Evolutionary conservation across 2,888 invertebrate species (phyloP), one percentile per base, ranked within the genome.

Genomic region (Parelbella ahira): DNA sequence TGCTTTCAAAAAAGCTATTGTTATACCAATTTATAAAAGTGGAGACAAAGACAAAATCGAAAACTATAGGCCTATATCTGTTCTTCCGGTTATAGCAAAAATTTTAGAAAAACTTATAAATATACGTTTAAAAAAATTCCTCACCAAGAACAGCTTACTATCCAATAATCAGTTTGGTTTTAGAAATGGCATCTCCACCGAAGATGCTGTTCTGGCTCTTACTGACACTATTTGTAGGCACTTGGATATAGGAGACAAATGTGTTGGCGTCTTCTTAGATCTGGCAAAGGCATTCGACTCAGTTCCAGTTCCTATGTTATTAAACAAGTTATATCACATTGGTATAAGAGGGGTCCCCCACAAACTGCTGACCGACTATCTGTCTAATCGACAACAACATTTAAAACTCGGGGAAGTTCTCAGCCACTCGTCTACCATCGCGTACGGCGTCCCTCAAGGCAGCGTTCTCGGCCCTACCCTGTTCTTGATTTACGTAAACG

Each of bases 21-120:
- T 27, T 23, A 41, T 3, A 21, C 51, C 51, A 46, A 29, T 37
- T 48, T n/a, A 29, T 49, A 9, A 46, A 24, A 2, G 36, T 9
- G 29, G 29, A 8, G 9, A 7, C 9, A 29, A 9, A 29, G 29
- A 29, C 18, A 5, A 8, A 8, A 19, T 37, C n/a, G 11, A 37
- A n/a, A 37, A 37, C 3, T 37, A 37, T 8, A n/a, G 25, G 8
- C 37, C 37, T 1, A 34, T 34, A 2, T 34, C 33, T 3, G 23
- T 34, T 9, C 13, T 34, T 4, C 11, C 23, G 4, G 19, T 27
- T 1, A 2, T 27, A 2, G 7, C 37, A 2, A 37, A 37, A 27
- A 37, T 37, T 6, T 7, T 37, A 19, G 37, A 32, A 19, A 37
- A 37, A 19, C 12, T 37, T 2, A 11, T 37, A 13, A 37, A 37